Base-by-base conservation (phyloP, 2,888 invertebrate genomes). In the Chrysomela aeneicollis region DNA sequence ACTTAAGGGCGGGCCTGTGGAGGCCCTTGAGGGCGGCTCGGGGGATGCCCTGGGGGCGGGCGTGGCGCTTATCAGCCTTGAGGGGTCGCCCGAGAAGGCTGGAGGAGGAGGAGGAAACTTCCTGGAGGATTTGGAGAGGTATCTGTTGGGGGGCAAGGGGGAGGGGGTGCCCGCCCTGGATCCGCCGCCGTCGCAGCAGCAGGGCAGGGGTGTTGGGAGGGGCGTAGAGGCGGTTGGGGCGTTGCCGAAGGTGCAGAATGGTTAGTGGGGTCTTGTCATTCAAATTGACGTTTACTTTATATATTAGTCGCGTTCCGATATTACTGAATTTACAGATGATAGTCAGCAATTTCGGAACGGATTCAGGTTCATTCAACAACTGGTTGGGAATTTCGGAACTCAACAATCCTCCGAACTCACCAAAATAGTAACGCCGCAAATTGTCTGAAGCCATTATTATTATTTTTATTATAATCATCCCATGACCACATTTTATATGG, bases 41-140 rank as follows among this genome's bases (percentile, higher is more conserved):
- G 71, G 64, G 3, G 72, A 61, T 47, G 63, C 65, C 42, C 19
- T 72, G 15, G 71, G 64, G 3, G 72, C 59, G 47, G 68, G 69
- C 59, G 46, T 76, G 17, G 53, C 71, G 12, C 55, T 69, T 22
- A 57, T 76, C 49, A 76, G 69, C 42, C 52, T 76, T 19, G 64
- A 72, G 4, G 72, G 74, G 21, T 59, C 68, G 17, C 67, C 72
- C 5, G 50, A 51, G n/a, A 73, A 71, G n/a, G 67, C 69, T 53
- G 66, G 50, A 51, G n/a, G 73, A 71, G n/a, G 67, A 70, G 57
- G 66, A 12, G 71, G 77, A 75, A 84, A 84, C 15, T 89, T 90
- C 68, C 83, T 90, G 37, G 87, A 86, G 0, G 89, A 90, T 74
- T 78, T 90, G 54, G 90, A 91, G 77, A 89, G 88, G 71, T 87